Evolutionary conservation across 2,888 invertebrate species (phyloP).

Genomic region (Troides oblongomaculatus): DNA sequence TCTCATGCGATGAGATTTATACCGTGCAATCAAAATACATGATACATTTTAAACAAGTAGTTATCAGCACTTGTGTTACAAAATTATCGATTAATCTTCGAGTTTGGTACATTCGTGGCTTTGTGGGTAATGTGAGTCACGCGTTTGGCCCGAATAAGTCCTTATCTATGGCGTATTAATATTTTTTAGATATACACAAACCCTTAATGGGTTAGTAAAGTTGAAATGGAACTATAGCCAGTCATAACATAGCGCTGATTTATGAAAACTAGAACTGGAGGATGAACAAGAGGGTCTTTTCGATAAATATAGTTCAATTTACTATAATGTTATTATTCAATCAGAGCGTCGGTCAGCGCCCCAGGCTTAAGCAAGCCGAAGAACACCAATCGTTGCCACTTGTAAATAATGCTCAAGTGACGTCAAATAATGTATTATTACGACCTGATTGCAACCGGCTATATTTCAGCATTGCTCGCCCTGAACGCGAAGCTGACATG

Average conservation of each 20-base stretch:
- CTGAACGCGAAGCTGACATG: neutral
- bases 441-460: conserved; percentile 25
- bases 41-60: neutral
- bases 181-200: neutral
- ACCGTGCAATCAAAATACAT: neutral
- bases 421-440: conserved; percentile 27
- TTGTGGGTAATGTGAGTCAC: neutral
- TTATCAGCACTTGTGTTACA: neutral
- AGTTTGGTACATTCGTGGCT: too few relatives aligned
- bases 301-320: conserved; percentile 51
- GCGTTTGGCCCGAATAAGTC: neutral
- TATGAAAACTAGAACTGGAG: neutral
- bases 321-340: conserved; percentile 57
- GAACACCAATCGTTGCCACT: conserved; percentile 46
- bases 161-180: neutral
- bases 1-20: neutral
- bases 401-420: conserved; percentile 49
- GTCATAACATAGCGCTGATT: neutral
- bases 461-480: conserved; percentile 27
- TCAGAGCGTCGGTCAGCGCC: conserved; percentile 58
- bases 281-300: conserved; percentile 34
- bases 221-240: neutral
- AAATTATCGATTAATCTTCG: neutral
- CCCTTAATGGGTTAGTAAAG: neutral
- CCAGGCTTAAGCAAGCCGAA: conserved; percentile 36